phyloP scores from a whole-genome alignment of 2,888 invertebrate species.

The Netelia melanura region DNA sequence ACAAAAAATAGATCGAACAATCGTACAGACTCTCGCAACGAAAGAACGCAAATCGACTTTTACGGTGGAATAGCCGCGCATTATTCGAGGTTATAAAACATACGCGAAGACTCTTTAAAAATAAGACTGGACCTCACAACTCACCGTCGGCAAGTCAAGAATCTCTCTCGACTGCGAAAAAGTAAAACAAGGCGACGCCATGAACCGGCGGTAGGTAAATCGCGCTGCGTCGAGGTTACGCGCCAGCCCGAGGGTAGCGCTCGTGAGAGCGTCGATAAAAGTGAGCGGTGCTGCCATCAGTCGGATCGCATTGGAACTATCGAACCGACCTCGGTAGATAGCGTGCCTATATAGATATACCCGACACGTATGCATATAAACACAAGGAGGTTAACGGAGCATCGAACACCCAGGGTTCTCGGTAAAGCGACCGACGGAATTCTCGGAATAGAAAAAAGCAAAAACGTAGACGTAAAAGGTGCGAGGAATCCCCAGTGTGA shows the following conservation, averaged over 20 bases:
- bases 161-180: neutral
- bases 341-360: constrained; percentile 13
- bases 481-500: neutral
- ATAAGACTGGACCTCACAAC: neutral
- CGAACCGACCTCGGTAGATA: neutral
- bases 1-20: too few relatives aligned
- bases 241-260: neutral
- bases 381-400: neutral
- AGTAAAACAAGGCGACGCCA: neutral
- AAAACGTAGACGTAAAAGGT: neutral
- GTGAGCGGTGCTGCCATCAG: constrained; percentile 38
- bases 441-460: constrained; percentile 11
- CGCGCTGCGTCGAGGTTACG: neutral
- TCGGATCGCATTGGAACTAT: neutral
- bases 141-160: neutral
- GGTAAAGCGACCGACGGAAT: constrained; percentile 6
- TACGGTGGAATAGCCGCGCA: too few relatives aligned
- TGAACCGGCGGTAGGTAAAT: neutral
- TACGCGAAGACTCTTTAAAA: too few relatives aligned
- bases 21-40: too few relatives aligned
- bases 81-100: too few relatives aligned
- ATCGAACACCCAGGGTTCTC: neutral
- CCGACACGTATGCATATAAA: neutral
- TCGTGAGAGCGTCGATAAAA: neutral
- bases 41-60: too few relatives aligned